These are phyloP conservation scores for Lycia hirtaria DNA, from an alignment of 2,888 invertebrate species.

Conservation along the genomic window DNA sequence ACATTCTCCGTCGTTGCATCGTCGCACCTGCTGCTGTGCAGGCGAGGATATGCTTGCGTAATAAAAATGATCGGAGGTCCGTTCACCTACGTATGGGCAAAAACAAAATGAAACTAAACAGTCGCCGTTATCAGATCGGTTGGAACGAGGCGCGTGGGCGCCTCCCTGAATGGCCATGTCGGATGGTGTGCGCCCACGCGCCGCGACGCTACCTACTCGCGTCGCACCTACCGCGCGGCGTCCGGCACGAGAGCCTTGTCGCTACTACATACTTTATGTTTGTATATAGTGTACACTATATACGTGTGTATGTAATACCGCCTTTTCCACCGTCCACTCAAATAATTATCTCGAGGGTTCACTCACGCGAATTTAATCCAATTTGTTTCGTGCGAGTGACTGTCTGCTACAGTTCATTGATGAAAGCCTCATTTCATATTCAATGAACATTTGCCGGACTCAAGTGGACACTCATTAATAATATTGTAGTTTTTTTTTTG, in stretches of 20 bases:
- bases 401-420: constrained; percentile 41
- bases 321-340: constrained; percentile 44
- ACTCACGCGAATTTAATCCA: constrained; percentile 55
- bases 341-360: constrained; percentile 58
- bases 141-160: constrained; percentile 63
- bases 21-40: constrained; percentile 41
- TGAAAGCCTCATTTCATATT: constrained; percentile 25
- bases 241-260: constrained; percentile 20
- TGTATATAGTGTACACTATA: constrained; percentile 13
- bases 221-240: constrained; percentile 40
- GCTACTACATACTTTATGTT: constrained; percentile 5
- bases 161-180: constrained; percentile 75
- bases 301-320: constrained; percentile 16
- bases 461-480: constrained; percentile 5
- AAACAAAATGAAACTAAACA: constrained; percentile 56
- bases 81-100: constrained; percentile 51
- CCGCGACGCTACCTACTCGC: constrained; percentile 47
- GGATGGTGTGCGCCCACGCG: constrained; percentile 51
- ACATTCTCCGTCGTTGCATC: constrained; percentile 38
- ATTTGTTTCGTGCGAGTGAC: constrained; percentile 48
- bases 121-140: constrained; percentile 65
- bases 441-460: constrained; percentile 20
- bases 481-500: constrained; percentile 8
- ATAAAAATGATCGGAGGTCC: constrained; percentile 33
- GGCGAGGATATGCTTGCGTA: constrained; percentile 46